These are phyloP conservation scores for Coregonus suidteri DNA, from an alignment of 2,797 vertebrate species.

Conservation along the genomic window DNA sequence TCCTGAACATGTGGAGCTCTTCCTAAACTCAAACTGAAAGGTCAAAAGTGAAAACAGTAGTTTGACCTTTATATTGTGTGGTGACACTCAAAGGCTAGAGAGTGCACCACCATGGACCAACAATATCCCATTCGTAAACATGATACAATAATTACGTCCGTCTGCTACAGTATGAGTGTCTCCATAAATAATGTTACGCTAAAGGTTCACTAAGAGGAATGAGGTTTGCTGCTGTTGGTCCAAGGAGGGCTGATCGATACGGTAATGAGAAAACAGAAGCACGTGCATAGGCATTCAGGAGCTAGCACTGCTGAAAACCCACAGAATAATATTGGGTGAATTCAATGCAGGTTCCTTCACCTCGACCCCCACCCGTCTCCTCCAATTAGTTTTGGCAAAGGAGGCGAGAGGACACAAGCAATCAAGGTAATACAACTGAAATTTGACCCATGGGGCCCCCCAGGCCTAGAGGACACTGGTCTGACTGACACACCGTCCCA, in stretches of 20 bases:
- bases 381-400: no score
- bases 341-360: background rate
- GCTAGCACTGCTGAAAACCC: constrained; percentile 57
- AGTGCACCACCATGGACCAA: background rate
- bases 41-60: background rate
- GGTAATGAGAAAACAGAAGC: constrained; percentile 57
- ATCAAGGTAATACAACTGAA: background rate
- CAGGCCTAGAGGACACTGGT: background rate
- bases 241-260: constrained; percentile 61
- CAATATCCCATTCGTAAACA: constrained; percentile 29
- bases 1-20: background rate
- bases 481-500: constrained; percentile 42
- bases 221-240: constrained; percentile 24
- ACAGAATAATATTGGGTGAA: constrained; percentile 39
- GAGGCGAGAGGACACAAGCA: background rate
- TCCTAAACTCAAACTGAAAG: background rate
- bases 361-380: background rate
- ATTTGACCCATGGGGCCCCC: background rate
- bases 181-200: constrained; percentile 25
- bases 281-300: constrained; percentile 49
- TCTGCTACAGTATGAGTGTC: background rate
- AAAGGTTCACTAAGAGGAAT: constrained; percentile 50
- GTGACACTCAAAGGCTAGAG: background rate
- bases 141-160: constrained; percentile 53
- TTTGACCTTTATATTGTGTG: background rate